A percentile compares a stretch with the other conserved stretches of the same genome.
phyloP scores from a whole-genome alignment of 2,113 vertebrate genomes.

The Sturnus vulgaris region DNA sequence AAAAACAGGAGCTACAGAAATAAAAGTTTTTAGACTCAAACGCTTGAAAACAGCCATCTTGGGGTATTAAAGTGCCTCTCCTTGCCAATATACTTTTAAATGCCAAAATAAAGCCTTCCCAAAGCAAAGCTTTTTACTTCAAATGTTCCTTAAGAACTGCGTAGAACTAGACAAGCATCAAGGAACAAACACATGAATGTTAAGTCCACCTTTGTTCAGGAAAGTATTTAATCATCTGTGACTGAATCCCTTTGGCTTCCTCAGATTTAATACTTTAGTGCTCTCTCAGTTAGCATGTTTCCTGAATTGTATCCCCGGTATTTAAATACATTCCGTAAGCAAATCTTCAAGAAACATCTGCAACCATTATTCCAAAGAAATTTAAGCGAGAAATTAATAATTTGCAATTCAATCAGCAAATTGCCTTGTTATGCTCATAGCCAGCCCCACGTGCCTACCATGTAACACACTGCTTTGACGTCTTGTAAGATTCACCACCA shows the following conservation, averaged over 20 bases:
- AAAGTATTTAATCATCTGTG: neutral
- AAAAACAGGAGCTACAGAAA: neutral
- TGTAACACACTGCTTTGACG: neutral
- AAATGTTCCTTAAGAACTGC: neutral
- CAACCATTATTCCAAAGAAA: neutral
- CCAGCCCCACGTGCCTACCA: neutral
- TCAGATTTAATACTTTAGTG: neutral
- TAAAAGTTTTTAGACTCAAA: neutral
- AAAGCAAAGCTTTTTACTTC: neutral
- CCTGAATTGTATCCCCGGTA: neutral
- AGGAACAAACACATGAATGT: neutral
- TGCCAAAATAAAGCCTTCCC: neutral
- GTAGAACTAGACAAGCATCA: neutral
- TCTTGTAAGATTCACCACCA: accelerated
- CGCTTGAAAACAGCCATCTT: neutral
- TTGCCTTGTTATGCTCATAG: accelerated
- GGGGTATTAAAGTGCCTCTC: neutral
- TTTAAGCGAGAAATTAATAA: neutral
- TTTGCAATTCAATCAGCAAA: neutral
- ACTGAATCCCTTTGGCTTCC: neutral
- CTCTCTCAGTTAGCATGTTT: neutral
- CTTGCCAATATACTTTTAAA: neutral
- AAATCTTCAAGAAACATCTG: neutral
- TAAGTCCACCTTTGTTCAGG: neutral
- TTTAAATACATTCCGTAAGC: neutral